A percentile compares a stretch with the other conserved stretches of the same genome.
Evolutionary conservation across 2,888 invertebrate species (phyloP).

Genomic region (Spisula solida): DNA sequence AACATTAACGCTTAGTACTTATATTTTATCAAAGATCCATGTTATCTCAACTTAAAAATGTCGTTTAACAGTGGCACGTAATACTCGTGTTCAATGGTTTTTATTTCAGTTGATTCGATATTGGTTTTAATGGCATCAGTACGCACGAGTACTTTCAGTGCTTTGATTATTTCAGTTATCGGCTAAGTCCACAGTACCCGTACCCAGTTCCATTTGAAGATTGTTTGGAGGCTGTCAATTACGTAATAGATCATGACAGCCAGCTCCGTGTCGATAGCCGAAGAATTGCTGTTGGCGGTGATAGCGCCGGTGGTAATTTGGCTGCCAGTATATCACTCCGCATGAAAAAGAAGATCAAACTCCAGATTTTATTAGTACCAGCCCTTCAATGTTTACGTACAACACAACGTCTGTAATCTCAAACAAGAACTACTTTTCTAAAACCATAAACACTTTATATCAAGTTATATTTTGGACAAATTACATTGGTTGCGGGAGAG

Average conservation of each 20-base stretch:
- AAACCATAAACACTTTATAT: constrained; percentile 56
- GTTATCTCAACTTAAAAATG: no score
- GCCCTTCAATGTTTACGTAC: constrained; percentile 65
- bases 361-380: constrained; percentile 68
- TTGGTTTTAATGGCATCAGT: no score
- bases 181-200: constrained; percentile 71
- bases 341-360: constrained; percentile 56
- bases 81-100: neutral
- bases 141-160: no score
- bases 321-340: constrained; percentile 67
- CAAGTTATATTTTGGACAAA: constrained; percentile 61
- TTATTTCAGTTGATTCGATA: no score
- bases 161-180: constrained; percentile 73
- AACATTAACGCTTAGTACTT: no score
- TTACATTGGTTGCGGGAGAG: constrained; percentile 60
- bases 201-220: constrained; percentile 72
- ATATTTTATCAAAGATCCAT: no score
- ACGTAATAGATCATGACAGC: constrained; percentile 78
- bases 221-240: constrained; percentile 72
- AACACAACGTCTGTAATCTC: constrained; percentile 66
- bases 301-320: constrained; percentile 75
- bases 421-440: constrained; percentile 63
- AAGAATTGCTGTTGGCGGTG: constrained; percentile 77
- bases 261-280: constrained; percentile 72
- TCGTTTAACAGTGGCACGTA: no score